These are phyloP conservation scores for Mythimna albipuncta DNA, from an alignment of 2,888 invertebrate genomes.

Conservation along the genomic window DNA sequence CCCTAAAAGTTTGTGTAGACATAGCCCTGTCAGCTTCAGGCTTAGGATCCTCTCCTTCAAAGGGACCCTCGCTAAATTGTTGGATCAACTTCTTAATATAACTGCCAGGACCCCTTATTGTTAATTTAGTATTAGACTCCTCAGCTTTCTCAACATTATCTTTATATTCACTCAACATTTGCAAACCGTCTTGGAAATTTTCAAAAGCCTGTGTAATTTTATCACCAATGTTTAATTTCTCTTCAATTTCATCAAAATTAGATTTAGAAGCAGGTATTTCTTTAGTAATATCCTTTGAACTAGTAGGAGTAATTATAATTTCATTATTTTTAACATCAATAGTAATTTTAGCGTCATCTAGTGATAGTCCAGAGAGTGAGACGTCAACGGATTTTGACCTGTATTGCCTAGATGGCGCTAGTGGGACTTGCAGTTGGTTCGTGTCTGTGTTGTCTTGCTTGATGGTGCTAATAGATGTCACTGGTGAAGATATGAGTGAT, in stretches of 20 bases:
- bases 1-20: constrained; percentile 81
- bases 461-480: constrained; percentile 77
- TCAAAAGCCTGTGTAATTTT: constrained; percentile 81
- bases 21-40: constrained; percentile 82
- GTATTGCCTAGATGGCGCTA: constrained; percentile 83
- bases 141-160: constrained; percentile 71
- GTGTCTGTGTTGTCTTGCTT: constrained; percentile 78
- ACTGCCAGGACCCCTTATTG: constrained; percentile 85
- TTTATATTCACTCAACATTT: constrained; percentile 77
- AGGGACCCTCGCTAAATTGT: constrained; percentile 87
- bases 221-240: constrained; percentile 82
- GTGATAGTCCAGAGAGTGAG: constrained; percentile 79
- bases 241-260: constrained; percentile 78
- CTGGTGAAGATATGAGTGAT: constrained; percentile 84
- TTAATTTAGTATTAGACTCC: constrained; percentile 78
- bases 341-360: constrained; percentile 85
- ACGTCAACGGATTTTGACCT: constrained; percentile 91
- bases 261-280: constrained; percentile 66
- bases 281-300: constrained; percentile 74
- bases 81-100: constrained; percentile 88
- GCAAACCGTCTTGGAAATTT: constrained; percentile 84
- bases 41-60: constrained; percentile 82
- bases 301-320: constrained; percentile 85
- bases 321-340: constrained; percentile 85
- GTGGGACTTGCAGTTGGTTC: constrained; percentile 82